These are phyloP conservation scores for Xenopus tropicalis DNA, from an alignment of 2,113 vertebrate species.

Conservation along the genomic window UCB_Xtro_10.0 CM004446.2:22664501-22665000, in stretches of 20 bases:
- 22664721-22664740: too few species aligned
- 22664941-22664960: constrained; percentile 68
- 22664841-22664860: neutral
- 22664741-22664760: too few species aligned
- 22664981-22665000: constrained; percentile 62
- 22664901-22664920: constrained; percentile 37
- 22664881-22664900: neutral
- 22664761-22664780: too few species aligned
- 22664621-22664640: constrained; percentile 24
- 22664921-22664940: constrained; percentile 67
- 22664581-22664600: constrained; percentile 63
- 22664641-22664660: too few species aligned
- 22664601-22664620: constrained; percentile 83
- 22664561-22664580: constrained; percentile 62
- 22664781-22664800: too few species aligned
- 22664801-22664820: neutral
- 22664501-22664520: neutral
- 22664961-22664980: constrained; percentile 73
- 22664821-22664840: neutral
- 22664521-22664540: neutral
- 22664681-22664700: too few species aligned
- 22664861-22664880: constrained; percentile 57
- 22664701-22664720: too few species aligned
- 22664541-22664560: neutral
- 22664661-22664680: too few species aligned